Evolutionary conservation across 2,113 vertebrate species (phyloP), one percentile per base, ranked within the genome.

Genomic region (Eptesicus fuscus): DNA sequence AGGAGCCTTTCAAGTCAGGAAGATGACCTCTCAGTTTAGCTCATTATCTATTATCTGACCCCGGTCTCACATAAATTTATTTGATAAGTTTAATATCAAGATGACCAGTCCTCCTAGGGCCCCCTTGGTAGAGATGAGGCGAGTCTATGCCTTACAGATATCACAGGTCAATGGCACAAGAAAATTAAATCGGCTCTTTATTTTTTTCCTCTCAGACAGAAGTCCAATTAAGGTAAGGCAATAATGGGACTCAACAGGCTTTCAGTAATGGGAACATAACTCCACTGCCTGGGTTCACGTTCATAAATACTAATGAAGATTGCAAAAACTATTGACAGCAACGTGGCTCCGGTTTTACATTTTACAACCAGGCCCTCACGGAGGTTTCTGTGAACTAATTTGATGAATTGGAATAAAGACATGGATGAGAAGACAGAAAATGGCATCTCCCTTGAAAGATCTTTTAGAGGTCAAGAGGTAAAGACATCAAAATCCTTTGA

Each of bases 191-290:
- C 65, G 13, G 23, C 69, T 49, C 85, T 96, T 78, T 49, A 42
- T 91, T 93, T 96, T 65, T n/a, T 70, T 80, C 8, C 32, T 94
- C 51, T 87, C 88, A 77, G 92, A 85, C 90, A 96, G 90, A 83
- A 98, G 80, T 88, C 95, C 92, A 97, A 77, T 96, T 96, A 97
- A 97, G 96, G 82, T 12, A 1, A 97, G 97, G 96, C 80, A 92
- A 93, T 96, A 98, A 97, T 85, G 90, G 82, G 96, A 78, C 93
- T 97, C 92, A 96, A 74, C 80, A 97, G 94, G 90, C 90, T 96
- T 95, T 97, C 95, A 90, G 87, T 90, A 96, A 97, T 61, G 32
- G 70, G 84, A 86, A 23, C 95, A 94, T 96, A 92, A 94, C 89
- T 47, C 83, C 82, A 59, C n/a, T 37, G 90, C 95, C 95, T 95